Conservation (phyloP, 2,113 vertebrate species). For the Mastomys coucha region DNA sequence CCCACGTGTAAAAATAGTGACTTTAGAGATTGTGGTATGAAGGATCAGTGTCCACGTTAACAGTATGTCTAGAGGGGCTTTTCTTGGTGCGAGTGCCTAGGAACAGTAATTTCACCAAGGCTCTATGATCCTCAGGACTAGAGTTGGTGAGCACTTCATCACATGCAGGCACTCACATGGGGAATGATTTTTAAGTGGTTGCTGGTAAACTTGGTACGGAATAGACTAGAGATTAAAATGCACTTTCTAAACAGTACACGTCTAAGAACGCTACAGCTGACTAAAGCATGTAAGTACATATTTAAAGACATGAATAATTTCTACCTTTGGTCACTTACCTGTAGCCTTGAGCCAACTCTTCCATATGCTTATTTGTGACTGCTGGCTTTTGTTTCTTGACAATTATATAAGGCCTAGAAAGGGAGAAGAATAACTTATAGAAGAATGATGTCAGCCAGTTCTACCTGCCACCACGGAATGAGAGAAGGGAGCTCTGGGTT, state of each 20-base stretch:
- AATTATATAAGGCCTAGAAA: constrained; percentile 96
- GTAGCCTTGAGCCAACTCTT: constrained; percentile 98
- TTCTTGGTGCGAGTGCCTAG: not conserved
- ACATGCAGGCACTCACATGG: not conserved
- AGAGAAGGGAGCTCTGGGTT: not conserved
- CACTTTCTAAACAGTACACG: not conserved
- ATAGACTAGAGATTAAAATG: constrained; percentile 2
- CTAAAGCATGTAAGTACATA: not conserved
- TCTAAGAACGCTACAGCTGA: not conserved
- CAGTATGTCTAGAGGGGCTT: not conserved
- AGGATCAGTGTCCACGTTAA: not conserved
- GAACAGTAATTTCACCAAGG: not conserved
- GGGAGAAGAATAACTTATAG: not conserved
- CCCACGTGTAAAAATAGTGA: not conserved
- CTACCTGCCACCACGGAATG: not conserved
- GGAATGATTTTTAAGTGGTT: not conserved
- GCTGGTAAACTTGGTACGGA: not conserved
- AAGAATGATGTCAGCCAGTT: not conserved
- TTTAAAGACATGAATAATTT: not conserved
- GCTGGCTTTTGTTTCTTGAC: constrained; percentile 96
- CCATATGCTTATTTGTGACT: constrained; percentile 97
- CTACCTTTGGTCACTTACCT: constrained; percentile 87
- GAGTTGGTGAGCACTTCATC: not conserved
- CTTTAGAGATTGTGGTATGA: not conserved
- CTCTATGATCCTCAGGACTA: not conserved